phyloP scores from a whole-genome alignment of 2,113 vertebrate species.

The Mastomys coucha region DNA sequence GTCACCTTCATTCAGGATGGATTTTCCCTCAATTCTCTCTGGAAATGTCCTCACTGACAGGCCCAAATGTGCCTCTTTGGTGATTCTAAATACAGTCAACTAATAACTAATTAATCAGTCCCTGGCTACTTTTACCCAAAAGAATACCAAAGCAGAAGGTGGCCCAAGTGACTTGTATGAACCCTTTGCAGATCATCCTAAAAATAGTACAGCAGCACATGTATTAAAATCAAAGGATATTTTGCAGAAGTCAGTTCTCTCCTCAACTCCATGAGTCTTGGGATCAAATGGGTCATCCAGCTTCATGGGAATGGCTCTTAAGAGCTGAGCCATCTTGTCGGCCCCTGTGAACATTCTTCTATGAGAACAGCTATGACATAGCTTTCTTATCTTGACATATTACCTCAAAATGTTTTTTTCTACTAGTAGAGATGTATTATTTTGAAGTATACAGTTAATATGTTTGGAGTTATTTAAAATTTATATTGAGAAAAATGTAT shows the following conservation, averaged over 20 bases:
- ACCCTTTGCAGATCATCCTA: not conserved
- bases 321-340: not conserved
- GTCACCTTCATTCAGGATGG: not conserved
- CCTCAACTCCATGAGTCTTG: not conserved
- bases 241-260: not conserved
- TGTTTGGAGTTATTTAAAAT: no score
- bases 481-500: no score
- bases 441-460: no score
- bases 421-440: no score
- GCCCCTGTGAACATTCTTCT: conserved; percentile 4
- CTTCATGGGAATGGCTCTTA: not conserved
- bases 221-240: not conserved
- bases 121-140: not conserved
- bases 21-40: not conserved
- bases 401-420: conserved; percentile 57
- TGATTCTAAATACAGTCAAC: not conserved
- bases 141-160: conserved; percentile 13
- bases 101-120: not conserved
- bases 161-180: not conserved
- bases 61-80: not conserved
- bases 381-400: conserved; percentile 38
- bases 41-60: not conserved
- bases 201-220: not conserved
- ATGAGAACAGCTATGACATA: not conserved
- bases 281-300: not conserved